A percentile compares a stretch with the other conserved stretches of the same genome.
These are phyloP conservation scores for Cyanistes caeruleus DNA, from an alignment of 2,113 vertebrate genomes.

Conservation along the genomic window DNA sequence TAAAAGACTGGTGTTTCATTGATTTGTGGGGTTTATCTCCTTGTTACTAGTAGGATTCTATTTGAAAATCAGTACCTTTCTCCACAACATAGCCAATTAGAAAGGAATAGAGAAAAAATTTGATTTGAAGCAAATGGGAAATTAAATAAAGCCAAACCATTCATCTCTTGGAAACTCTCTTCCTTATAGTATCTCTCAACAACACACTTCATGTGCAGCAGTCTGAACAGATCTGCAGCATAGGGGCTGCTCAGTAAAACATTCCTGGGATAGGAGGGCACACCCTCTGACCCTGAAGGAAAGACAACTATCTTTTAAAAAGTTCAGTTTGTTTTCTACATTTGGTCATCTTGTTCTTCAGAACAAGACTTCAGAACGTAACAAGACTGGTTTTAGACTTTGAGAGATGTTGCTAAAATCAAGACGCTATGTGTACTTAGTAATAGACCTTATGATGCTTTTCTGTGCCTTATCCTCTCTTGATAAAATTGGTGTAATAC, in stretches of 20 bases:
- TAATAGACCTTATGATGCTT: not conserved
- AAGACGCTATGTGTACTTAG: not conserved
- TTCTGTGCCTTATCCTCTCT: slow-evolving; percentile 4
- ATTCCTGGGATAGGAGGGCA: not conserved
- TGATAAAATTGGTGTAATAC: not conserved
- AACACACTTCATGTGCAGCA: not conserved
- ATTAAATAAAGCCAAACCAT: not conserved
- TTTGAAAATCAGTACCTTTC: slow-evolving; percentile 6
- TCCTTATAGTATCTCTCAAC: not conserved
- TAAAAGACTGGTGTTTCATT: not conserved
- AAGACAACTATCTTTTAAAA: not conserved
- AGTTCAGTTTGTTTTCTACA: not conserved
- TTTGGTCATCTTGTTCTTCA: not conserved
- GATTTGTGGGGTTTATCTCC: not conserved
- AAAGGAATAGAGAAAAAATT: not conserved
- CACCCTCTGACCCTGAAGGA: not conserved
- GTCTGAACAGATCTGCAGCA: not conserved
- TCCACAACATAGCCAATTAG: not conserved
- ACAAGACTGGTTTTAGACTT: not conserved
- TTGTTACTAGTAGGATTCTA: not conserved
- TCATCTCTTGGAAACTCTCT: not conserved
- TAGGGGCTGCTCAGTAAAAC: not conserved
- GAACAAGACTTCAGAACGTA: not conserved
- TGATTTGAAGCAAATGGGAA: not conserved
- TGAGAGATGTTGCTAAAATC: not conserved